phyloP scores from a whole-genome alignment of 2,113 vertebrate genomes.

The Patagioenas fasciata region DNA sequence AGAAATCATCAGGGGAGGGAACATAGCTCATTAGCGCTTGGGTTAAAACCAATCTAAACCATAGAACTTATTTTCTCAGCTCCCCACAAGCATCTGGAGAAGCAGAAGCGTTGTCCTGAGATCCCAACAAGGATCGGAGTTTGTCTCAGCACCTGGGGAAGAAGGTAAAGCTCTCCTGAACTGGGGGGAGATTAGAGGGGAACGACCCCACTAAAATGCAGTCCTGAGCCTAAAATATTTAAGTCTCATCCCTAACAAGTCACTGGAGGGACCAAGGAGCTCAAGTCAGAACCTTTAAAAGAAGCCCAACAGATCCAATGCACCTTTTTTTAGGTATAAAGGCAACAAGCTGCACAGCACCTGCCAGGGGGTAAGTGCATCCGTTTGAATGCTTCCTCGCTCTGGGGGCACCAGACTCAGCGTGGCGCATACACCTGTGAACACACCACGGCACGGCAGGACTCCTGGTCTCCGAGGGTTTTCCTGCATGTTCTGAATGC shows the following conservation, averaged over 20 bases:
- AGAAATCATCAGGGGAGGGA: not conserved
- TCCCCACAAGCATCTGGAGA: not conserved
- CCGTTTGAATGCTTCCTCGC: not conserved
- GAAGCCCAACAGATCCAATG: not conserved
- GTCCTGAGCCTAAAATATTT: not conserved
- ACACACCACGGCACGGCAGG: not conserved
- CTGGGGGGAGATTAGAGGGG: no score
- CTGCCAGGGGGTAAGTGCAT: not conserved
- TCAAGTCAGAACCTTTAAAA: not conserved
- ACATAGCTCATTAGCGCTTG: not conserved
- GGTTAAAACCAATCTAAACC: not conserved
- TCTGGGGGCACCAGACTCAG: not conserved
- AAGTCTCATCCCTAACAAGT: not conserved
- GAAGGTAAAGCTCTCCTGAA: not conserved
- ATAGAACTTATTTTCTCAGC: not conserved
- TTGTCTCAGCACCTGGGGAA: not conserved
- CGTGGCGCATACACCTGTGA: not conserved
- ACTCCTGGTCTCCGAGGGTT: not conserved
- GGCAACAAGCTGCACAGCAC: not conserved
- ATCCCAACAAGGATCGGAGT: not conserved
- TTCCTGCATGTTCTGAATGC: not conserved
- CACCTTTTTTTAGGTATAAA: rapidly evolving
- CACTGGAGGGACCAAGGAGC: not conserved
- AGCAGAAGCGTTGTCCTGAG: not conserved
- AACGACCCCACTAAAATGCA: rapidly evolving